phyloP scores from a whole-genome alignment of 1,140 invertebrate species.

The Eumeta japonica region DNA sequence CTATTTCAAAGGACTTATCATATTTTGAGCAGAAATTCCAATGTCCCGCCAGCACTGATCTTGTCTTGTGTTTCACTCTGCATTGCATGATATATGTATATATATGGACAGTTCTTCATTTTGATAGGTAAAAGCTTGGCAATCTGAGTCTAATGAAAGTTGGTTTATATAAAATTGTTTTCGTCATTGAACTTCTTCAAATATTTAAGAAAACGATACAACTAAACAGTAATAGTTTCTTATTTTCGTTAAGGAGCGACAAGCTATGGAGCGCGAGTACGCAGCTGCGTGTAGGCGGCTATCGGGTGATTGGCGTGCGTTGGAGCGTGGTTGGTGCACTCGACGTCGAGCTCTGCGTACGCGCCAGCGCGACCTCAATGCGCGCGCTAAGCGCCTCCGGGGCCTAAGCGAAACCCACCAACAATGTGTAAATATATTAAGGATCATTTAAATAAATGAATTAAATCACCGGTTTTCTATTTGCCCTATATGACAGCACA shows the following conservation, averaged over 20 bases:
- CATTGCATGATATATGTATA: conserved; percentile 15
- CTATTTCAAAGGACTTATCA: too few species aligned
- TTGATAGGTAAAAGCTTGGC: neutral
- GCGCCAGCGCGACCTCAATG: conserved; percentile 52
- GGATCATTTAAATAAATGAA: neutral
- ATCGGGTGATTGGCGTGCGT: conserved; percentile 56
- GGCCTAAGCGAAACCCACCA: conserved; percentile 37
- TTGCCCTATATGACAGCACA: neutral
- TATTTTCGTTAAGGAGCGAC: conserved; percentile 42
- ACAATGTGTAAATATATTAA: conserved; percentile 18
- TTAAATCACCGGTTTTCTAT: neutral
- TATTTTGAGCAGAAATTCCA: too few species aligned
- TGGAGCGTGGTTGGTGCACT: conserved; percentile 56
- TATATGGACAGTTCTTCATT: conserved; percentile 14
- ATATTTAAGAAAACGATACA: too few species aligned
- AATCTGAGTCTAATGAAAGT: too few species aligned
- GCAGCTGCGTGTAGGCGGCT: conserved; percentile 57
- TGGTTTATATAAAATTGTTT: too few species aligned
- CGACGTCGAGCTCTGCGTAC: conserved; percentile 54
- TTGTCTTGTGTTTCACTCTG: too few species aligned
- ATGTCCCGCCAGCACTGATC: too few species aligned
- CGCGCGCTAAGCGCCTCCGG: conserved; percentile 42
- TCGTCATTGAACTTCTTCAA: too few species aligned
- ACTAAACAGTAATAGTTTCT: too few species aligned
- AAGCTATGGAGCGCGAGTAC: conserved; percentile 61